A percentile compares a stretch with the other conserved stretches of the same genome.
Evolutionary conservation across 2,113 vertebrate species (phyloP).

Genomic region (Austrofundulus limnaeus): DNA sequence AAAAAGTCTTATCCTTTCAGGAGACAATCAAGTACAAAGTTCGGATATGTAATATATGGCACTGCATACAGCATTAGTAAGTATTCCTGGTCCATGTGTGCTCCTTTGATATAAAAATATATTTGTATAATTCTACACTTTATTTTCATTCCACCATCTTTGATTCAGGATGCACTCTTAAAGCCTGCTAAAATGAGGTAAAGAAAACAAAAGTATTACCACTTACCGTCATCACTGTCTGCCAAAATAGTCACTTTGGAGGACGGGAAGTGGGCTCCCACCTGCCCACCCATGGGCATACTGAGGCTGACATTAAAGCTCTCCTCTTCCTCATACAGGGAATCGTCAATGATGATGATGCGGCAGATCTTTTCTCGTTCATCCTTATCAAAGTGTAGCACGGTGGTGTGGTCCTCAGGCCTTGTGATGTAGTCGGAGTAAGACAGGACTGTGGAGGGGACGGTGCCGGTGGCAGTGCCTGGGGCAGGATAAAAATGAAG

Average conservation of each 20-base stretch:
- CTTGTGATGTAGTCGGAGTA: constrained; percentile 88
- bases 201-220: background rate
- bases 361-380: constrained; percentile 82
- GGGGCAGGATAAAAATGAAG: background rate
- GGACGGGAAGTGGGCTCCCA: constrained; percentile 79
- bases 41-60: too few species aligned
- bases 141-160: background rate
- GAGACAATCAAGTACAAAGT: too few species aligned
- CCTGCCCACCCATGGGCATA: constrained; percentile 81
- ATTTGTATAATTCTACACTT: too few species aligned
- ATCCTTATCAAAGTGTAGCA: constrained; percentile 83
- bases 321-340: constrained; percentile 87
- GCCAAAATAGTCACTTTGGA: constrained; percentile 81
- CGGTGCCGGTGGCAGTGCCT: constrained; percentile 83
- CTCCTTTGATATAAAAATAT: too few species aligned
- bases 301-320: constrained; percentile 85
- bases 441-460: constrained; percentile 79
- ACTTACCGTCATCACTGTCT: constrained; percentile 86
- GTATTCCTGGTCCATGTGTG: too few species aligned
- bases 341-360: constrained; percentile 86
- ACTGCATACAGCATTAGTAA: too few species aligned
- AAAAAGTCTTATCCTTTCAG: too few species aligned
- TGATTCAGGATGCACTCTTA: background rate
- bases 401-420: constrained; percentile 83
- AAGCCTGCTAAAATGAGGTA: background rate